Evolutionary conservation across 2,888 invertebrate species (phyloP).

Genomic region (Parapristionchus giblindavisi): DNA sequence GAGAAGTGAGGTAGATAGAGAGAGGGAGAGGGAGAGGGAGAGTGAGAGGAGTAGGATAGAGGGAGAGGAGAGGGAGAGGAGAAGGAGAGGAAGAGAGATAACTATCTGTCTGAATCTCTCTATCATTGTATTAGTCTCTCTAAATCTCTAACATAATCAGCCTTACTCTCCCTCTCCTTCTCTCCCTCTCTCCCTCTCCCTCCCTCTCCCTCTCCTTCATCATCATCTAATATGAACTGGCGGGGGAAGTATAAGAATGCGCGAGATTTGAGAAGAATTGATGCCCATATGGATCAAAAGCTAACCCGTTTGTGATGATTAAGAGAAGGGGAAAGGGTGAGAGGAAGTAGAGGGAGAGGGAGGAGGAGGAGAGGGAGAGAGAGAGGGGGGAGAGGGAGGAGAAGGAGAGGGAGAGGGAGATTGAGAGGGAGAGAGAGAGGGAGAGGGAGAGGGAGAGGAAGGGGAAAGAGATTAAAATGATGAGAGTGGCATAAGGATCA

Average conservation of each 20-base stretch:
- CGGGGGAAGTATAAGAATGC: too few species aligned
- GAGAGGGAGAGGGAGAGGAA: slow-evolving; percentile 4
- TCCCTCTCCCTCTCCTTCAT: not conserved
- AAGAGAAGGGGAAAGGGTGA: not conserved
- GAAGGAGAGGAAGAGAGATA: not conserved
- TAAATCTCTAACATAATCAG: too few species aligned
- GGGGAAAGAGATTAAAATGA: not conserved
- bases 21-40: not conserved
- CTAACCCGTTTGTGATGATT: not conserved
- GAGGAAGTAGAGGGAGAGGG: not conserved
- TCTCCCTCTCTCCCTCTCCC: not conserved
- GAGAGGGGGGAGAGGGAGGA: not conserved
- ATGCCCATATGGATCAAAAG: too few species aligned
- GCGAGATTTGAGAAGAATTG: too few species aligned
- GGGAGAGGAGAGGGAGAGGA: not conserved
- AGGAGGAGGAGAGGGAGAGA: not conserved
- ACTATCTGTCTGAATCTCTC: too few species aligned
- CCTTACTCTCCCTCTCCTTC: too few species aligned
- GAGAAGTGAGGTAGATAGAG: slow-evolving; percentile 1
- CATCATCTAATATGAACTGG: not conserved
- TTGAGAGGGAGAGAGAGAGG: slow-evolving; percentile 8
- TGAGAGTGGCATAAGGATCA: not conserved
- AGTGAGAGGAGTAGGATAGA: not conserved
- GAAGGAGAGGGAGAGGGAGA: not conserved
- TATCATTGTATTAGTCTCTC: too few species aligned